These are phyloP conservation scores for Dallia pectoralis DNA, from an alignment of 2,797 vertebrate genomes.

Conservation along the genomic window DNA sequence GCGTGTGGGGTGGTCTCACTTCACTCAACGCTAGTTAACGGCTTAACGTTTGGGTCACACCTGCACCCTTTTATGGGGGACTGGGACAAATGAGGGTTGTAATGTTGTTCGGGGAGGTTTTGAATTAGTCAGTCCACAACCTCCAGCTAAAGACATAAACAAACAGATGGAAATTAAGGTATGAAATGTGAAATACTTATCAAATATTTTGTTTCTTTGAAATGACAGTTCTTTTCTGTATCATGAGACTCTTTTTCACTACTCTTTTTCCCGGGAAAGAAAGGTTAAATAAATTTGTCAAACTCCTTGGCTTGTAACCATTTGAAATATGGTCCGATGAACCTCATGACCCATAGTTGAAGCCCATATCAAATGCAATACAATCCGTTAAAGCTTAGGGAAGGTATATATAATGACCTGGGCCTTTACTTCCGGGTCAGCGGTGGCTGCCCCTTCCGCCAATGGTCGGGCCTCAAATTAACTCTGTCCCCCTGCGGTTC, in stretches of 20 bases:
- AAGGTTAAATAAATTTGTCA: not conserved
- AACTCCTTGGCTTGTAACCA: conserved; percentile 24
- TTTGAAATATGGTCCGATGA: not conserved
- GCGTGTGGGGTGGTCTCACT: conserved; percentile 60
- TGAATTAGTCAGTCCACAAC: conserved; percentile 43
- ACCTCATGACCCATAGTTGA: conserved; percentile 28
- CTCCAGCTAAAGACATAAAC: conserved; percentile 37
- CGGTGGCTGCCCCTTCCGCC: conserved; percentile 13
- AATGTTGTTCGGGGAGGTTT: conserved; percentile 38
- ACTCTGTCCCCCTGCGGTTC: conserved; percentile 73
- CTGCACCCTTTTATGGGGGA: conserved; percentile 67
- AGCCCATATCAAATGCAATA: conserved; percentile 49
- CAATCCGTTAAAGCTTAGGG: conserved; percentile 56
- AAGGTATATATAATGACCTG: conserved; percentile 64
- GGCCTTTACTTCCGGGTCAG: conserved; percentile 74
- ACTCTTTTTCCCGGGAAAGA: too few relatives aligned
- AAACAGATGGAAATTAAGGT: conserved; percentile 9
- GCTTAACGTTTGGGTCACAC: conserved; percentile 69
- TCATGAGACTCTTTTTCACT: too few relatives aligned
- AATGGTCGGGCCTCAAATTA: conserved; percentile 67
- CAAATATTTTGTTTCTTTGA: not conserved
- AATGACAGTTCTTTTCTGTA: too few relatives aligned
- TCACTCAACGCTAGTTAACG: conserved; percentile 64
- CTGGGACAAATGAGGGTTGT: conserved; percentile 57
- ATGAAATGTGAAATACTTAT: not conserved